Evolutionary conservation across 2,888 invertebrate species (phyloP).

Genomic region (Tridacna crocea): DNA sequence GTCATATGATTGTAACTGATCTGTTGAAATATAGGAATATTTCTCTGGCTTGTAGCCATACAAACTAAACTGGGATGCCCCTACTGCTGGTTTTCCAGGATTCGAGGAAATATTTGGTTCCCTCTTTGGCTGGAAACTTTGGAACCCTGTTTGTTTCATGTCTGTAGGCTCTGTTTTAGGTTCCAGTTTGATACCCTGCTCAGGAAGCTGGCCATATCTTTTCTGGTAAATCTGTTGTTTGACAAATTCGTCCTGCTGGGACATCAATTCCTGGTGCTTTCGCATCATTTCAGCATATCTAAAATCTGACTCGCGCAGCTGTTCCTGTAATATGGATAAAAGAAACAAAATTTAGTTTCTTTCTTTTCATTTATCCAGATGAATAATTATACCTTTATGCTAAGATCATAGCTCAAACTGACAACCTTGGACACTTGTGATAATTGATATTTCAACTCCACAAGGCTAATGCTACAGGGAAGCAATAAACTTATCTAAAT

Average conservation of each 20-base stretch:
- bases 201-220: constrained; percentile 8
- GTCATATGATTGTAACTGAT: constrained; percentile 80
- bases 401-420: too few species aligned
- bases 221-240: constrained; percentile 48
- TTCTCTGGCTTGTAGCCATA: constrained; percentile 84
- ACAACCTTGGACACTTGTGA: too few species aligned
- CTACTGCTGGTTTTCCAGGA: constrained; percentile 57
- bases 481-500: too few species aligned
- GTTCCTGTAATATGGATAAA: constrained; percentile 47
- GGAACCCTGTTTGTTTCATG: constrained; percentile 34
- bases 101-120: constrained; percentile 32
- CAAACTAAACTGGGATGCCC: constrained; percentile 78
- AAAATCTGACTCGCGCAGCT: constrained; percentile 54
- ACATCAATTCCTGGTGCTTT: constrained; percentile 49
- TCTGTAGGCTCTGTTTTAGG: constrained; percentile 53
- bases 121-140: constrained; percentile 40
- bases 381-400: too few species aligned
- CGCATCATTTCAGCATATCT: constrained; percentile 63
- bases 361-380: too few species aligned
- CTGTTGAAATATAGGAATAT: constrained; percentile 82
- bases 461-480: too few species aligned
- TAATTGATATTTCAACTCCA: too few species aligned
- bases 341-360: neutral
- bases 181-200: constrained; percentile 48
- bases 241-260: constrained; percentile 39